Percentiles rank a stretch among this genome's conserved stretches.
Evolutionary conservation across 1,140 invertebrate species (phyloP).

Genomic region (Microvelia longipes): DNA sequence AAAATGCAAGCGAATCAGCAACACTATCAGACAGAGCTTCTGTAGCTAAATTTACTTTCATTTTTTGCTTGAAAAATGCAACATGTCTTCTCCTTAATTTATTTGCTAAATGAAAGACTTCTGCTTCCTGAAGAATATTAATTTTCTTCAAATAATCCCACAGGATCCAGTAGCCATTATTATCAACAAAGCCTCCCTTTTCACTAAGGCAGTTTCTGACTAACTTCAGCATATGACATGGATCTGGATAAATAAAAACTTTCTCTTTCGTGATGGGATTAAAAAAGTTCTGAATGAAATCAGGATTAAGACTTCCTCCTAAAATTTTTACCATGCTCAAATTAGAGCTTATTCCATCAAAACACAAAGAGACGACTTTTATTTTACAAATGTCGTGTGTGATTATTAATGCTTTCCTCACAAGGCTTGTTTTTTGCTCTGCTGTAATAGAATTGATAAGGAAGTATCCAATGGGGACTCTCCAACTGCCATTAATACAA

Average conservation of each 20-base stretch:
- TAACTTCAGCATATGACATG: background rate
- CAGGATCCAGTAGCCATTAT: background rate
- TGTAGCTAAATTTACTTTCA: background rate
- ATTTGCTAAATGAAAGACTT: background rate
- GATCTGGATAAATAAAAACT: background rate
- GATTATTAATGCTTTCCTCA: background rate
- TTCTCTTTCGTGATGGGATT: background rate
- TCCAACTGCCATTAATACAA: background rate
- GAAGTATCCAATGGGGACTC: background rate
- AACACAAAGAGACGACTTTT: background rate
- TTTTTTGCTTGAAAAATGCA: background rate
- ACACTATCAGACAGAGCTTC: background rate
- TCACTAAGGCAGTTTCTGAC: background rate
- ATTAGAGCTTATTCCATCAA: background rate
- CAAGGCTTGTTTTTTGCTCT: background rate
- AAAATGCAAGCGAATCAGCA: background rate
- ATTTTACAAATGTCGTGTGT: background rate
- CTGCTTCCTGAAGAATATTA: background rate
- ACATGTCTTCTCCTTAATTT: background rate
- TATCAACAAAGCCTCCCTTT: background rate
- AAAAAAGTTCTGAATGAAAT: background rate
- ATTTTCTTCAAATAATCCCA: background rate
- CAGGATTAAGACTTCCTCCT: background rate
- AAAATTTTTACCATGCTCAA: background rate
- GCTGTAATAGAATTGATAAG: background rate